Base-by-base conservation (phyloP, 37 sponge, comb jelly and placozoan species). In the Agelas oroides region DNA sequence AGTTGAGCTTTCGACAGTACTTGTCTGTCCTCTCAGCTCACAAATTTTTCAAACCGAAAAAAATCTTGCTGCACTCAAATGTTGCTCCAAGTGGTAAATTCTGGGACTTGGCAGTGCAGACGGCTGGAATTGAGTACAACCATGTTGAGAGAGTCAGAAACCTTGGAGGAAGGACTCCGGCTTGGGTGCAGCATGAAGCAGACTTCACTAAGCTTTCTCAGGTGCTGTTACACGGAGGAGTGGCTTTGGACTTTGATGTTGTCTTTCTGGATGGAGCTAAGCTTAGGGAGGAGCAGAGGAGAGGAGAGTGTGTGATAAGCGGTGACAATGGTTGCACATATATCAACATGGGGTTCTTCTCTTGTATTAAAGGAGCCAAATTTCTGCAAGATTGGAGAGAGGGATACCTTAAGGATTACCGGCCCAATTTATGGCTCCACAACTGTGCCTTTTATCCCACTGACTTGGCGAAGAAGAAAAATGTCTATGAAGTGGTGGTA, bases 221-320 rank as follows among this genome's bases (percentile, higher is more conserved):
- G 21, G 35, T 69, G 31, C 20, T 36, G 21, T 21, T 30, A 34
- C 21, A 36, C 5, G 70, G 70, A 30, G 70, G 70, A 14, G 27
- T 69, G 23, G 31, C 27, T 21, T 5, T 30, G 21, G 70, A 69
- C 35, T 36, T 69, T 31, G 70, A 69, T 69, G 70, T 15, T 25
- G 27, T 69, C 5, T 30, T 69, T 19, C 20, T 69, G 21, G 15
- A 69, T 69, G 70, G 70, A 8, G 15, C 70, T 3, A 69, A 35
- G 27, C 35, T 69, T 2, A 25, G 70, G 27, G 31, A 25, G 31
- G 21, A 36, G 35, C 70, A 69, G 70, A 69, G 35, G 5, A 25
- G 31, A 21, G 34, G 30, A 69, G 70, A 69, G 70, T 69, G 70
- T 69, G 70, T 69, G 70, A 2, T 69, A 2, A 21, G 37, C 21